Evolutionary conservation across 2,888 invertebrate species (phyloP), one percentile per base, ranked within the genome.

Genomic region (Dolichopus griseipennis): DNA sequence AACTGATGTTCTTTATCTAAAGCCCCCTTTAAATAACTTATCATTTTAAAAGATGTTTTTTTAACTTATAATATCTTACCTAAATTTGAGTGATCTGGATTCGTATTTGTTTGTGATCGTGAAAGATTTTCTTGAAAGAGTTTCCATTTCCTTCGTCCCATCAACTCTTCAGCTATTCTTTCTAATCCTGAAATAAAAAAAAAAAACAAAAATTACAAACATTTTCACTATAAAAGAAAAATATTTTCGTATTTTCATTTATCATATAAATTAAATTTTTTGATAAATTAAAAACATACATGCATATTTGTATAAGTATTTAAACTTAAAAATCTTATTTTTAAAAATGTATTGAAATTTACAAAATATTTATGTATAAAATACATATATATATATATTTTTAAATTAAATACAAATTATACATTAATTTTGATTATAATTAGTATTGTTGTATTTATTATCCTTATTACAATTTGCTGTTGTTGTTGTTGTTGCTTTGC

Each of bases 131-230:
- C 92, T 88, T 92, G 93, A 84, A 92, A 93, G 85, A 91, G 88
- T 88, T 92, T 92, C 93, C 93, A 93, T 93, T 90, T 92, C 90
- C 92, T 90, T 87, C 92, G 91, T 87, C 93, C 93, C 93, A 93
- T 93, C 89, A 93, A 92, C 91, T 93, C 93, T 87, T 93, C 93
- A 87, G 93, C 93, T 87, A 93, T 91, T 86, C 92, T 90, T 91
- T 93, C 93, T 91, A 93, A 88, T 89, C 93, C 93, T 93, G 84
- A 68, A 81, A 81, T 69, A 66, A 72, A 52, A 66, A 68, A 73
- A 72, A 21, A 62, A 52, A 52, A 52, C 2, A 52, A 52, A 52
- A 52, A 7, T 52, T 52, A 52, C 6, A 37, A 37, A 18, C 9
- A 15, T 18, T 27, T 6, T 52, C 18, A 52, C 2, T 52, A 37